Evolutionary conservation across 2,113 vertebrate species (phyloP).

Genomic region (Cariama cristata): DNA sequence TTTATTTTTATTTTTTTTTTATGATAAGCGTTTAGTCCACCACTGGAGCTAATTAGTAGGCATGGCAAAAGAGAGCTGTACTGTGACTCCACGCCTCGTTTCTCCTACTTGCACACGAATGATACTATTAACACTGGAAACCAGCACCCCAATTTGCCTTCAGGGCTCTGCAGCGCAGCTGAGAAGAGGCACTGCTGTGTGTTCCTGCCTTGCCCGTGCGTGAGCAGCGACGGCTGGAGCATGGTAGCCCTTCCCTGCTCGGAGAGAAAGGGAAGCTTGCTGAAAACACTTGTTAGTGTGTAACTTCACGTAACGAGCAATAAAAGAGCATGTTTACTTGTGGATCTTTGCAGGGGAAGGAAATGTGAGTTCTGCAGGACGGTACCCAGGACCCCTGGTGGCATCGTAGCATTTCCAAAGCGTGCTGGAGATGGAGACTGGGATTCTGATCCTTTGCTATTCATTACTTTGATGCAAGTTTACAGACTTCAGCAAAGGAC

Average conservation of each 20-base stretch:
- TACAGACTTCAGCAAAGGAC: neutral
- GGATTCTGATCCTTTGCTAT: neutral
- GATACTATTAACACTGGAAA: constrained; percentile 6
- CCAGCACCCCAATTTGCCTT: neutral
- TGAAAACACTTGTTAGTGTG: neutral
- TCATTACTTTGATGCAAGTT: neutral
- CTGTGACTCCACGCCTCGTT: neutral
- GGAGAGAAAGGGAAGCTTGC: neutral
- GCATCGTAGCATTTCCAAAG: neutral
- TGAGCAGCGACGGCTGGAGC: neutral
- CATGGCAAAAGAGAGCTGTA: neutral
- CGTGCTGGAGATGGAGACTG: neutral
- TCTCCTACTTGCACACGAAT: neutral
- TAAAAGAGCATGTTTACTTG: neutral
- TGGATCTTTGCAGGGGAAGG: neutral
- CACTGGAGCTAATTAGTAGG: constrained; percentile 14
- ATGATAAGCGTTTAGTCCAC: neutral
- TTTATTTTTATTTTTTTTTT: neutral
- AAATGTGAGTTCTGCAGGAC: neutral
- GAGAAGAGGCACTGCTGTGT: neutral
- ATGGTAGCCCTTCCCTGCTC: neutral
- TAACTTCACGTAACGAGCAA: neutral
- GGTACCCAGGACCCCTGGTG: neutral
- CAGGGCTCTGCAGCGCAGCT: neutral
- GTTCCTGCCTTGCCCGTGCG: accelerated